Conservation (phyloP, 2,797 vertebrate species). For the Clarias pachynema region DNA sequence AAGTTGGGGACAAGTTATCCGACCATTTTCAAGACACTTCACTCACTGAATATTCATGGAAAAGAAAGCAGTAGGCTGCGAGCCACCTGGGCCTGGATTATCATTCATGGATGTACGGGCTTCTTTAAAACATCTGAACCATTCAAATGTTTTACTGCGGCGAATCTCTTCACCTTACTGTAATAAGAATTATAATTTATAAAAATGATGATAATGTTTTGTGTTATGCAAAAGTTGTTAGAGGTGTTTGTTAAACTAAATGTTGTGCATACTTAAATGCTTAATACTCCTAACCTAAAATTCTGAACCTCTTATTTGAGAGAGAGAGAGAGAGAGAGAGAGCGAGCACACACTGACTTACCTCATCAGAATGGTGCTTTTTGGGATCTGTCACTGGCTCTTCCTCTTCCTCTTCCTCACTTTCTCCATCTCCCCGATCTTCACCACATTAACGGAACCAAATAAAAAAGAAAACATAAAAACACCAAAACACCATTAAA, state of each 20-base stretch:
- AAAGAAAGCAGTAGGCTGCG: too few relatives aligned
- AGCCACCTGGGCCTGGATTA: too few relatives aligned
- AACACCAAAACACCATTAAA: background rate
- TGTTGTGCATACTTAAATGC: background rate
- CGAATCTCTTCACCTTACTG: too few relatives aligned
- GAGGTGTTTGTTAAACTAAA: too few relatives aligned
- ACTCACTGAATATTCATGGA: too few relatives aligned
- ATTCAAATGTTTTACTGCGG: too few relatives aligned
- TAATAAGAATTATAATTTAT: too few relatives aligned
- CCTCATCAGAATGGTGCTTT: conserved; percentile 86
- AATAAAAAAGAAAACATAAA: background rate
- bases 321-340: background rate
- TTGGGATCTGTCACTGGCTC: conserved; percentile 76
- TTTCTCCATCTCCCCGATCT: conserved; percentile 81
- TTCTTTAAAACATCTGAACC: too few relatives aligned
- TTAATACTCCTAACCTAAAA: background rate
- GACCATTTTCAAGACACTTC: too few relatives aligned
- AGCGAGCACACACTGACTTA: conserved; percentile 46
- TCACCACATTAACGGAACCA: background rate
- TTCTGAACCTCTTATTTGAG: background rate
- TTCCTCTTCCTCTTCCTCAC: conserved; percentile 88
- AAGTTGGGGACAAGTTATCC: too few relatives aligned
- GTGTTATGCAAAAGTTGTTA: background rate
- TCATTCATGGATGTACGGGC: too few relatives aligned
- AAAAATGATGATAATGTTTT: too few relatives aligned